These are phyloP conservation scores for Cephonodes hylas DNA, from an alignment of 2,888 invertebrate genomes.

Conservation along the genomic window DNA sequence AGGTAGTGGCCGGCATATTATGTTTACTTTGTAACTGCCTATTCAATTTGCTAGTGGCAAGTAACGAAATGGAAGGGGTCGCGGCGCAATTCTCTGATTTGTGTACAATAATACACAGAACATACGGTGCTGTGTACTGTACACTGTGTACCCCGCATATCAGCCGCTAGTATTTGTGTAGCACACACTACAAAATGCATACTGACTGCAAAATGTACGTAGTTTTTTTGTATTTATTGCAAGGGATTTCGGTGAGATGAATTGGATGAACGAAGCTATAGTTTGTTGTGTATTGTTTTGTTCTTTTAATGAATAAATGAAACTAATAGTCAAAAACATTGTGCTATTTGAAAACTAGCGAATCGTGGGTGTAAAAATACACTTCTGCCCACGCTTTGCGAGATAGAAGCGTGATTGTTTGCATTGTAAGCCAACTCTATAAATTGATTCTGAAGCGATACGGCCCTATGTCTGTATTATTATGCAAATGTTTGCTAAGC, in stretches of 20 bases:
- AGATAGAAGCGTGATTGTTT: too few relatives aligned
- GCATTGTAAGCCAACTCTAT: too few relatives aligned
- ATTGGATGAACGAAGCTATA: too few relatives aligned
- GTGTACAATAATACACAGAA: background rate
- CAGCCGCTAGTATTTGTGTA: constrained; percentile 1
- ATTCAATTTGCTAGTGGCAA: background rate
- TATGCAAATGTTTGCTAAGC: too few relatives aligned
- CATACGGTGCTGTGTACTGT: background rate
- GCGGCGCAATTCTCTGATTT: background rate
- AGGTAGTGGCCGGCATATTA: too few relatives aligned
- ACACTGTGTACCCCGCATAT: background rate
- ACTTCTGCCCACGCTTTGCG: too few relatives aligned
- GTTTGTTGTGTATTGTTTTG: background rate
- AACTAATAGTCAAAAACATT: too few relatives aligned
- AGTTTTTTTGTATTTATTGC: background rate
- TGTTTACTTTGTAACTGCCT: too few relatives aligned
- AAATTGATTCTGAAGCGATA: too few relatives aligned
- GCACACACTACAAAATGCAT: background rate
- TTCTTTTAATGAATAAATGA: background rate
- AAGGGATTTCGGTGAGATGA: background rate
- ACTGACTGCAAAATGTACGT: background rate
- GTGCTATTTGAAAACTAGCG: too few relatives aligned
- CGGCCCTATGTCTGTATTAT: too few relatives aligned
- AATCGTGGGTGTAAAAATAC: too few relatives aligned
- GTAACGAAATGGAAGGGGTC: background rate